A percentile compares a stretch with the other conserved stretches of the same genome.
These are phyloP conservation scores for Brachionus rubens DNA, from an alignment of 1,140 invertebrate genomes.

Conservation along the genomic window DNA sequence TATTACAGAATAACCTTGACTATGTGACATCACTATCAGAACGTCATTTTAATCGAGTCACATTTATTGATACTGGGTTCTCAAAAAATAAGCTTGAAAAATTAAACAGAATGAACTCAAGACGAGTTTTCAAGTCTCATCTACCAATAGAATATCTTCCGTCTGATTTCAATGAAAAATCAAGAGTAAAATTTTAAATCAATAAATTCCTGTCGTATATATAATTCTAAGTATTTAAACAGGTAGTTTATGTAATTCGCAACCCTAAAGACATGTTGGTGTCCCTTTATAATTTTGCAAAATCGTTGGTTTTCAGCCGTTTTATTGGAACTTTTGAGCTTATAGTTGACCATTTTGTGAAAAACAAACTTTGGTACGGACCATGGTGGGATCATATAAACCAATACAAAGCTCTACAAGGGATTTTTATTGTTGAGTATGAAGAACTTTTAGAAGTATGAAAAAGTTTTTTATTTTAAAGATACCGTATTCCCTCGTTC, in stretches of 20 bases:
- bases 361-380: conserved; percentile 19
- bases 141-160: conserved; percentile 12
- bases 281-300: not conserved
- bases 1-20: conserved; percentile 8
- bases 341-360: not conserved
- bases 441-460: conserved; percentile 24
- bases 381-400: conserved; percentile 23
- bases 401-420: not conserved
- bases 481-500: no score
- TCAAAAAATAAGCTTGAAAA: not conserved
- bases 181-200: conserved; percentile 7
- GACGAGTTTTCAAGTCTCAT: conserved; percentile 23
- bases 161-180: not conserved
- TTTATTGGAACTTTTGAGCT: conserved; percentile 5
- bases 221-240: no score
- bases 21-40: not conserved
- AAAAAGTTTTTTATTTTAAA: not conserved
- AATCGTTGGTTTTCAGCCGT: not conserved
- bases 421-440: not conserved
- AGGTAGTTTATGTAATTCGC: conserved; percentile 2
- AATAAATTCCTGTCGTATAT: no score
- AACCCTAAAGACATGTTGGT: conserved; percentile 24
- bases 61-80: not conserved
- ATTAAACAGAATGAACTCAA: not conserved
- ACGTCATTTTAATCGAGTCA: not conserved